phyloP scores from a whole-genome alignment of 1,140 invertebrate genomes.

The Drosophila pandora region DNA sequence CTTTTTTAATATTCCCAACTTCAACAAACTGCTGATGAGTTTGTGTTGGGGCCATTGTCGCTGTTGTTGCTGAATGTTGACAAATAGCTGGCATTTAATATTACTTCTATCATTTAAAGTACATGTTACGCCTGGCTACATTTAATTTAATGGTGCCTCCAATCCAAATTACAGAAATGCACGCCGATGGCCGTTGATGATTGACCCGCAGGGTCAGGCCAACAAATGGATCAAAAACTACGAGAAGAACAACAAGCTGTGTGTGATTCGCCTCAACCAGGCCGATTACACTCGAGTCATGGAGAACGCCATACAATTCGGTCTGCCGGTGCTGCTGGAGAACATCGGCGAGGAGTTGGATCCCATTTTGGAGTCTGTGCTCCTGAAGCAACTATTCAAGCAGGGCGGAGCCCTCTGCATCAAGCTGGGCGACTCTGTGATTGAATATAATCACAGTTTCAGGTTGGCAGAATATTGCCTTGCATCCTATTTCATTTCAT shows the following conservation, averaged over 20 bases:
- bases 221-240: conserved; percentile 98
- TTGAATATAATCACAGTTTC: conserved; percentile 94
- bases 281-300: conserved; percentile 93
- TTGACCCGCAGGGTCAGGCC: conserved; percentile 97
- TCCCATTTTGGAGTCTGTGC: conserved; percentile 93
- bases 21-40: conserved; percentile 30
- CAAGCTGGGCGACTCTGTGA: conserved; percentile 92
- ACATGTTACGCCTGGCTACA: neutral
- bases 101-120: conserved; percentile 19
- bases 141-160: conserved; percentile 7
- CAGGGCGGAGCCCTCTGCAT: conserved; percentile 92
- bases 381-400: conserved; percentile 95
- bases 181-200: conserved; percentile 95
- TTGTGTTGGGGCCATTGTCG: neutral
- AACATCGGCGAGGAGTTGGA: conserved; percentile 96
- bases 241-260: conserved; percentile 94
- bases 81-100: conserved; percentile 26
- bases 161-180: conserved; percentile 87
- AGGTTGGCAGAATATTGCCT: conserved; percentile 85
- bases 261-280: conserved; percentile 92
- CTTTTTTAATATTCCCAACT: conserved; percentile 57
- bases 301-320: conserved; percentile 97
- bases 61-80: neutral
- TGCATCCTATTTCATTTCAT: neutral
- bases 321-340: conserved; percentile 93